Percentiles rank a stretch among this genome's conserved stretches.
Evolutionary conservation across 1,140 invertebrate genomes (phyloP).

Genomic region (Zelostemma sp.): DNA sequence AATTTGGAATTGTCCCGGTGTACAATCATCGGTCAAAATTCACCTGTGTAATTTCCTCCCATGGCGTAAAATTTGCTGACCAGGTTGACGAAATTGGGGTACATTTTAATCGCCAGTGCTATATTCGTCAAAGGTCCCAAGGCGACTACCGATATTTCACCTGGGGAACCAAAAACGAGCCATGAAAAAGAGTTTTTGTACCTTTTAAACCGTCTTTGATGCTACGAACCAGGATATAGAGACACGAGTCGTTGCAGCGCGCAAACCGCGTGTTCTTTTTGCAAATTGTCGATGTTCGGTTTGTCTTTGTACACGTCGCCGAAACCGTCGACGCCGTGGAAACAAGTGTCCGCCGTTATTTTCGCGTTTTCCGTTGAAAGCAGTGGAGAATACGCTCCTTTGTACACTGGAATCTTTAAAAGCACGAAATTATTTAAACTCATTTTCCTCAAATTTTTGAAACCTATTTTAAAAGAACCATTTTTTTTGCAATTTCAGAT

Average conservation of each 20-base stretch:
- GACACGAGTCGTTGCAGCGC: constrained; percentile 70
- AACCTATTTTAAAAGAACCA: not conserved
- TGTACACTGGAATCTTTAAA: constrained; percentile 76
- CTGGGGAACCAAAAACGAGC: constrained; percentile 49
- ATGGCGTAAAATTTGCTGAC: constrained; percentile 79
- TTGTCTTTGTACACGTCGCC: constrained; percentile 70
- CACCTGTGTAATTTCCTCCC: constrained; percentile 82
- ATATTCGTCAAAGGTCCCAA: constrained; percentile 84
- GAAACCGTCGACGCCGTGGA: constrained; percentile 78
- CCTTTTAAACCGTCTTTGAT: too few relatives aligned
- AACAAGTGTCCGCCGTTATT: constrained; percentile 46
- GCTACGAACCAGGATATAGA: constrained; percentile 66
- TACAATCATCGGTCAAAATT: constrained; percentile 20
- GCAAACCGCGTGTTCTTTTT: constrained; percentile 65
- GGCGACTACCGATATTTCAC: constrained; percentile 74
- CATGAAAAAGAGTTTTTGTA: too few relatives aligned
- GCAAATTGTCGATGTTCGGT: constrained; percentile 55
- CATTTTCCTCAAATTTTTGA: not conserved
- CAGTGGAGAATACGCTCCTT: constrained; percentile 72
- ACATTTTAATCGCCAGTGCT: constrained; percentile 78
- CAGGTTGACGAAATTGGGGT: constrained; percentile 73
- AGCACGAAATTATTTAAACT: constrained; percentile 14
- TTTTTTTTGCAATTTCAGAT: not conserved
- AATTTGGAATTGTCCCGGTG: constrained; percentile 2
- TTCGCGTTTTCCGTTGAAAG: constrained; percentile 58